phyloP scores from a whole-genome alignment of 92 coral and sea anemone genomes.

The Siderastrea siderea region DNA sequence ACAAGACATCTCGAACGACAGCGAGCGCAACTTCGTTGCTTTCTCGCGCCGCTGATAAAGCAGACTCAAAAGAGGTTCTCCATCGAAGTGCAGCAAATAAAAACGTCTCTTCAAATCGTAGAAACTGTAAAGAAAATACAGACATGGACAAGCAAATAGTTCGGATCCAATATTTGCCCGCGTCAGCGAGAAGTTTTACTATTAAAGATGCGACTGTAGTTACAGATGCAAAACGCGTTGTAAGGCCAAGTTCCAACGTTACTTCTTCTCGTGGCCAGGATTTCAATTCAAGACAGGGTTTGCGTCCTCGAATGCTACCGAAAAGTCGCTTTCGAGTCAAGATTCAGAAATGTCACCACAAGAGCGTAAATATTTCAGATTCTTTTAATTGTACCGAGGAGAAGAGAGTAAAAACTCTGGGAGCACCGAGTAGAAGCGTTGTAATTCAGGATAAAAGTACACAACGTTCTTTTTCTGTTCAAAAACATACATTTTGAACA shows the following conservation, averaged over 20 bases:
- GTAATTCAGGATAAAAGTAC: constrained; percentile 19
- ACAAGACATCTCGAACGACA: neutral
- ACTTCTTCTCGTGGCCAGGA: neutral
- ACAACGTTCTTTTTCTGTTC: constrained; percentile 41
- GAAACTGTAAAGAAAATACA: neutral
- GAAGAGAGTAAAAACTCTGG: constrained; percentile 16
- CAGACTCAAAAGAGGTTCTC: neutral
- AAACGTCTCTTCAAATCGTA: neutral
- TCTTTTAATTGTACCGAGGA: constrained; percentile 2
- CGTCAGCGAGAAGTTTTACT: constrained; percentile 37
- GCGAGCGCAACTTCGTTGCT: neutral
- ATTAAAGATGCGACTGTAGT: constrained; percentile 14
- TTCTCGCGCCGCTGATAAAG: constrained; percentile 15
- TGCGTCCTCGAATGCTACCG: constrained; percentile 42
- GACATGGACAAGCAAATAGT: constrained; percentile 23
- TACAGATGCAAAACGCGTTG: neutral
- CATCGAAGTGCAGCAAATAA: neutral
- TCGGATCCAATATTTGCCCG: constrained; percentile 23
- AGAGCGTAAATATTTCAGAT: constrained; percentile 45
- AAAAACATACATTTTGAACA: neutral
- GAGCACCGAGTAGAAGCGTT: constrained; percentile 13
- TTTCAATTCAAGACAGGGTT: neutral
- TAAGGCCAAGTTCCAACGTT: neutral
- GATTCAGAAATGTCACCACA: constrained; percentile 50
- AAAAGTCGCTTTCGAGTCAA: constrained; percentile 51